A percentile compares a stretch with the other conserved stretches of the same genome.
Conservation (phyloP, 2,888 invertebrate genomes). For the Habroteleia sp. region DNA sequence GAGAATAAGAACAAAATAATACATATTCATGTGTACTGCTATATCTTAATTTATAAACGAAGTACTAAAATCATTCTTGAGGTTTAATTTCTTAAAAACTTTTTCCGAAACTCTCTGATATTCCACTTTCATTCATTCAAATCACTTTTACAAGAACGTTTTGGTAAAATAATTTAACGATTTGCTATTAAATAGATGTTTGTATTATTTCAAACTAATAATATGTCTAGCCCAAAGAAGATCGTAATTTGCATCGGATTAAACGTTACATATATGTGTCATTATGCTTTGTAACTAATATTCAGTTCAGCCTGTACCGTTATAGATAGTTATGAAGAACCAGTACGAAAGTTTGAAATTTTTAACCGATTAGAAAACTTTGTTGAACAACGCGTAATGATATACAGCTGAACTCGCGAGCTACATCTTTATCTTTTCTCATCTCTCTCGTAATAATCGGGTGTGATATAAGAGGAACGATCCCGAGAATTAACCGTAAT, state of each 20-base stretch:
- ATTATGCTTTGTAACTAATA: conserved; percentile 56
- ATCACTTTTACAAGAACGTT: no score
- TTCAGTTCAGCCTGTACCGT: conserved; percentile 51
- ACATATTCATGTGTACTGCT: no score
- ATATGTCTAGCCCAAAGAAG: conserved; percentile 22
- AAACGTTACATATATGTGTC: conserved; percentile 56
- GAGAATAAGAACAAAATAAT: no score
- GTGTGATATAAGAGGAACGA: conserved; percentile 16
- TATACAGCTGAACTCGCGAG: conserved; percentile 34
- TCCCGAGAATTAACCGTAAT: conserved; percentile 25
- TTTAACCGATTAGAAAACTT: conserved; percentile 60
- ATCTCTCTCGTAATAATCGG: conserved; percentile 38
- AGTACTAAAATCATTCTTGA: no score
- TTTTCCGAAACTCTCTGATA: no score
- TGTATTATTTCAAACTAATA: conserved; percentile 13
- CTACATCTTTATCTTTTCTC: conserved; percentile 51
- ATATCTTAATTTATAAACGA: no score
- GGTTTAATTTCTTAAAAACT: no score
- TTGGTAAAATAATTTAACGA: no score
- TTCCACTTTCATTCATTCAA: no score
- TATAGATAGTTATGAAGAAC: conserved; percentile 49
- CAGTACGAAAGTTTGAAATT: conserved; percentile 57
- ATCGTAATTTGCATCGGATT: conserved; percentile 38
- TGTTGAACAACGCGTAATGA: conserved; percentile 52
- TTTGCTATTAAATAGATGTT: no score